A percentile compares a stretch with the other conserved stretches of the same genome.
Conservation (phyloP, 2,113 vertebrate genomes). For the Carassius auratus region DNA sequence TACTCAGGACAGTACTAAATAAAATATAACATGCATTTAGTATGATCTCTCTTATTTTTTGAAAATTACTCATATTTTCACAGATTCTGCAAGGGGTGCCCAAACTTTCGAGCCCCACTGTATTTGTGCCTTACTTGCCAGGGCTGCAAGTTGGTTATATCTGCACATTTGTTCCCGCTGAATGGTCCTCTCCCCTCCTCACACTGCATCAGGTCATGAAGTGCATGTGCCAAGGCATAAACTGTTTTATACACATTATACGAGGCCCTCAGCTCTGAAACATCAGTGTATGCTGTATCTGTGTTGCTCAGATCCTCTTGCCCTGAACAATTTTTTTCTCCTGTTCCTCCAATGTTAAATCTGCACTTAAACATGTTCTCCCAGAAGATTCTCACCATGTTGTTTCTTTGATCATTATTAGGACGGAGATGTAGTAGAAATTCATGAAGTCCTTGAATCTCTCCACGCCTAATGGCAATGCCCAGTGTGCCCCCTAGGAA, state of each 20-base stretch:
- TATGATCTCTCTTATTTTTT: too few relatives aligned
- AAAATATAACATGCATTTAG: too few relatives aligned
- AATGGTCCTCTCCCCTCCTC: constrained; percentile 45
- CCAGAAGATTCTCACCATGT: constrained; percentile 68
- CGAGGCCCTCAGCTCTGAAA: constrained; percentile 51
- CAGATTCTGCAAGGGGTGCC: too few relatives aligned
- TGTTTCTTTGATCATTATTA: constrained; percentile 47
- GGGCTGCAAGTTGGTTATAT: constrained; percentile 23
- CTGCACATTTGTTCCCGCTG: constrained; percentile 27
- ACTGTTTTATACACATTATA: constrained; percentile 65
- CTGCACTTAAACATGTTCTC: constrained; percentile 69
- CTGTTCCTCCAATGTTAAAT: constrained; percentile 52
- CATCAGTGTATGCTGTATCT: constrained; percentile 42
- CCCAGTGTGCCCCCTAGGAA: constrained; percentile 70
- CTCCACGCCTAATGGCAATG: constrained; percentile 70
- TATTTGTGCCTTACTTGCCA: constrained; percentile 41
- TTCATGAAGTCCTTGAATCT: constrained; percentile 66
- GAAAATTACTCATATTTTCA: too few relatives aligned
- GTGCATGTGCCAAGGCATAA: constrained; percentile 43
- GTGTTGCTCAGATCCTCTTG: constrained; percentile 56
- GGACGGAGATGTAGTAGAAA: constrained; percentile 65
- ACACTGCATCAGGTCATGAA: constrained; percentile 50
- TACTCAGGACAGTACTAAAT: too few relatives aligned
- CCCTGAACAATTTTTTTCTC: constrained; percentile 60
- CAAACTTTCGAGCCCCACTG: too few relatives aligned